These are phyloP conservation scores for Caenorhabditis imperialis DNA, from an alignment of 2,888 invertebrate species.

Conservation along the genomic window DNA sequence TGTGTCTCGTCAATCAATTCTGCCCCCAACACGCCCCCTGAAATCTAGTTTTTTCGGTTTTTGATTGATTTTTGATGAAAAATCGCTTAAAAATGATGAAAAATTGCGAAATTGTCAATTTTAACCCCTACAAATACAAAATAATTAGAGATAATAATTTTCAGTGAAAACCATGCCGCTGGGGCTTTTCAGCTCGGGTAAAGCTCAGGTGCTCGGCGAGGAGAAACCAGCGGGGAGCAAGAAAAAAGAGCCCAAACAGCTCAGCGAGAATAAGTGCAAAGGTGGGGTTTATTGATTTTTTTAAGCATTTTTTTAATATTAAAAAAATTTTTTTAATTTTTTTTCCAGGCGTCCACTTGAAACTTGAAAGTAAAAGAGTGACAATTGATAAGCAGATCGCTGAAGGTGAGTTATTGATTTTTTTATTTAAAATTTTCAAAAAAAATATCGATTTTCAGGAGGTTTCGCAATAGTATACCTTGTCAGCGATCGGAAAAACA, in stretches of 20 bases:
- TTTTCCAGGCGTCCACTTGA: constrained; percentile 43
- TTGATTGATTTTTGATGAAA: neutral
- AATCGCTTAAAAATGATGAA: neutral
- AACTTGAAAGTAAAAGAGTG: constrained; percentile 65
- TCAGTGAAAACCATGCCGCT: constrained; percentile 63
- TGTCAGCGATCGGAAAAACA: constrained; percentile 84
- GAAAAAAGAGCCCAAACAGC: constrained; percentile 57
- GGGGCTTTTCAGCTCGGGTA: constrained; percentile 65
- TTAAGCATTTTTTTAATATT: neutral
- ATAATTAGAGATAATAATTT: too few species aligned
- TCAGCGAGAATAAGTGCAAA: constrained; percentile 69
- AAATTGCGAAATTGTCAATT: too few species aligned
- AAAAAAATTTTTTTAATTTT: too few species aligned
- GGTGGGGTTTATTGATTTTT: constrained; percentile 46
- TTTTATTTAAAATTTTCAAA: too few species aligned
- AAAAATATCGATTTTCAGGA: too few species aligned
- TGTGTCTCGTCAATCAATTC: constrained; percentile 31
- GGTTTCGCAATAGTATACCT: constrained; percentile 93
- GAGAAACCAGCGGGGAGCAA: constrained; percentile 35
- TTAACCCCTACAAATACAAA: too few species aligned
- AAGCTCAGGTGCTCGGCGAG: constrained; percentile 59
- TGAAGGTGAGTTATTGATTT: constrained; percentile 68
- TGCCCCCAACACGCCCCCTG: constrained; percentile 14
- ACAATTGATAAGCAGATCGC: constrained; percentile 75
- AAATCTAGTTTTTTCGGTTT: constrained; percentile 22